Base-by-base conservation (phyloP, 1,140 invertebrate genomes). In the Pteromalus puparum region DNA sequence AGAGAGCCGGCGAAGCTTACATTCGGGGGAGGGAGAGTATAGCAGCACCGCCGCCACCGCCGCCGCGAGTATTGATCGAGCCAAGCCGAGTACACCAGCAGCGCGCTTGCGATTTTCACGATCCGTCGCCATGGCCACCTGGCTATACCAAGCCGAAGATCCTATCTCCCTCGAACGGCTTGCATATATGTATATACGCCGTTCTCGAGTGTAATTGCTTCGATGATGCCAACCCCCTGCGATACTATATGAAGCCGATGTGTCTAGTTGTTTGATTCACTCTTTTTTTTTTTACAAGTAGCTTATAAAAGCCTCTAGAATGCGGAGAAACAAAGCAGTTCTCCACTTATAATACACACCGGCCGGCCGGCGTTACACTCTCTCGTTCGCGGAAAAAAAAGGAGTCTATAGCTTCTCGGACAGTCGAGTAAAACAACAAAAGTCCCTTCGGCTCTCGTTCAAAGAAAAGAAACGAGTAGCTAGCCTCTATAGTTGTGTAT, bases 61-160 rank as follows among this genome's bases (percentile, higher is more conserved):
- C 34, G 74, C 61, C 88, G 89, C 89, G 87, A 89, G 90, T 92
- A 93, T 93, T 92, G 91, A 92, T 93, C 92, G 92, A 82, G 90
- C 89, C 87, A 89, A 88, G 91, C 90, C 90, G 38, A 18, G 7
- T 21, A n/a, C 81, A n/a, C 24, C 1, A 24, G 26, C 53, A 15
- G 30, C 46, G 30, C 68, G 75, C 30, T 61, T 90, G 91, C 91
- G 91, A 92, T 93, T 93, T 93, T 92, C 90, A 92, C 88, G 91
- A 92, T 92, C 89, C 92, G 92, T 93, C 92, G 92, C 90, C 92
- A 93, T 93, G 92, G 92, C 90, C 92, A 93, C 92, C 92, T 93
- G 91, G 91, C 89, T 82, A 84, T 88, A 90, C 88, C 88, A 88
- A 78, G 61, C 75, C 68, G 24, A 73, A 83, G 81, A 83, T 83